These are phyloP conservation scores for Reinhardtius hippoglossoides DNA, from an alignment of 2,113 vertebrate species.

Conservation along the genomic window DNA sequence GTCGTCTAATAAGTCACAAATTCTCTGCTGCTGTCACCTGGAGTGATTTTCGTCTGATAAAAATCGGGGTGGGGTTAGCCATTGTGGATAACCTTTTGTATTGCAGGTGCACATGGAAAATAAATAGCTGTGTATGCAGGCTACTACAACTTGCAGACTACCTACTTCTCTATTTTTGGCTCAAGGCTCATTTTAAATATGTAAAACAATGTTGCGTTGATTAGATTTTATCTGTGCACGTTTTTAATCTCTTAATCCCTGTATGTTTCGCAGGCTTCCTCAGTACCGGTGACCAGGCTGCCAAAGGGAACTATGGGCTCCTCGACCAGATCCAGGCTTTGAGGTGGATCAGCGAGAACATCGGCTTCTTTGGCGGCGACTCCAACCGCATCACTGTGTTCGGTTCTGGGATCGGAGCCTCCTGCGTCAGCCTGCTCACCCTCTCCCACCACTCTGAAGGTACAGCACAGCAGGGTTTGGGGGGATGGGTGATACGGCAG, in stretches of 20 bases:
- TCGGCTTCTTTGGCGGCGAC: constrained; percentile 98
- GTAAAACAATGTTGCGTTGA: background rate
- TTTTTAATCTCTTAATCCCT: constrained; percentile 11
- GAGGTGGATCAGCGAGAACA: constrained; percentile 98
- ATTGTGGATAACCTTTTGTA: constrained; percentile 24
- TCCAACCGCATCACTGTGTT: constrained; percentile 97
- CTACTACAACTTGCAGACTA: background rate
- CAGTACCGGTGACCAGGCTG: constrained; percentile 98
- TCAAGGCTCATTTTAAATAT: background rate
- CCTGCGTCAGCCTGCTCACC: constrained; percentile 97
- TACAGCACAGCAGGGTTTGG: constrained; percentile 67
- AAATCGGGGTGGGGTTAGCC: constrained; percentile 14
- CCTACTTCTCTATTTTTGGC: background rate
- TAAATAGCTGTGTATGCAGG: background rate
- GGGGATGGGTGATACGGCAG: constrained; percentile 39
- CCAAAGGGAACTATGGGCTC: constrained; percentile 98
- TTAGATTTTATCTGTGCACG: background rate
- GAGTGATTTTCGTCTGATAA: constrained; percentile 11
- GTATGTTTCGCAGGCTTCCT: constrained; percentile 89
- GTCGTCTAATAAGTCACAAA: constrained; percentile 66
- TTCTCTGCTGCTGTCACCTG: constrained; percentile 51
- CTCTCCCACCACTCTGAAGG: constrained; percentile 99
- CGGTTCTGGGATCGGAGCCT: constrained; percentile 96
- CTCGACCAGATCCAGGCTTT: constrained; percentile 99
- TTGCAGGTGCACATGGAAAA: background rate